Conservation (phyloP, 2,888 invertebrate genomes). For the Oligia strigilis region DNA sequence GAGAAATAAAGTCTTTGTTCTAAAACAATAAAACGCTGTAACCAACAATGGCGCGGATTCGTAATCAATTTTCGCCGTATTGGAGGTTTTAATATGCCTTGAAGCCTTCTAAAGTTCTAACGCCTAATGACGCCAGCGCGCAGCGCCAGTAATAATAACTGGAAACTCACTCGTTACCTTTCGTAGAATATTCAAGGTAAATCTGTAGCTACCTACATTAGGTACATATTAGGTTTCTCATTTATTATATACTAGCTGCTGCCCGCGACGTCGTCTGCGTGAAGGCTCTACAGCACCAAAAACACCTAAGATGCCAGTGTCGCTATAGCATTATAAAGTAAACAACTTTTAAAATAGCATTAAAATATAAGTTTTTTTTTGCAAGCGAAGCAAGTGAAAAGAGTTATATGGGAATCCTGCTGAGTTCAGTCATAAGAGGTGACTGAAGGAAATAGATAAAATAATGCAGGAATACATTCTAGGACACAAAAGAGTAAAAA, state of each 20-base stretch:
- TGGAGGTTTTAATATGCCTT: constrained; percentile 30
- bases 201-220: constrained; percentile 16
- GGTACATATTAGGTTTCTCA: constrained; percentile 27
- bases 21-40: constrained; percentile 5
- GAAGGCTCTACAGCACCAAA: no score
- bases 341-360: no score
- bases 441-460: no score
- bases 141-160: constrained; percentile 27
- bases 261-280: no score
- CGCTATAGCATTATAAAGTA: no score
- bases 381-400: no score
- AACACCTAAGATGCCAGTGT: no score
- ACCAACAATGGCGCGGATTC: constrained; percentile 13
- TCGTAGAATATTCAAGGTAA: constrained; percentile 50
- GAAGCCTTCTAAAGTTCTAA: constrained; percentile 42
- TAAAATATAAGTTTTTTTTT: no score
- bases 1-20: background rate
- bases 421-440: no score
- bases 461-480: no score
- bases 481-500: no score
- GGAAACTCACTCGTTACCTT: constrained; percentile 31
- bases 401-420: no score
- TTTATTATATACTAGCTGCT: background rate
- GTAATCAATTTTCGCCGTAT: constrained; percentile 53
- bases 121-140: constrained; percentile 14